A percentile compares a stretch with the other conserved stretches of the same genome.
These are phyloP conservation scores for Cheilosia urbana DNA, from an alignment of 2,888 invertebrate genomes.

Conservation along the genomic window DNA sequence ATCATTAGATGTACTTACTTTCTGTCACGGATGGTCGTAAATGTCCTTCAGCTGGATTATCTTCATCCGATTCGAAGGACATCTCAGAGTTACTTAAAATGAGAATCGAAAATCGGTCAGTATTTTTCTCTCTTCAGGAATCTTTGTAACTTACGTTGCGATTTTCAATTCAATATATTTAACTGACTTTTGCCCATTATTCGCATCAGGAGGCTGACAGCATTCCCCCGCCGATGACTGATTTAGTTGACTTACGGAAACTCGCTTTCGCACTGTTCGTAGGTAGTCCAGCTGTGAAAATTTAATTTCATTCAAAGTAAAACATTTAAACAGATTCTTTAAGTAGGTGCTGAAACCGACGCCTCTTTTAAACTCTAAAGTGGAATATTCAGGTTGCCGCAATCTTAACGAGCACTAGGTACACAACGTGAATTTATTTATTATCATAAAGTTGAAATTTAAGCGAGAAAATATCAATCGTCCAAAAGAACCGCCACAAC, in stretches of 20 bases:
- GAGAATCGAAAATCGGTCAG: not conserved
- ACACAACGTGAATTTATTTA: no score
- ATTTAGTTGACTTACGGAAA: constrained; percentile 28
- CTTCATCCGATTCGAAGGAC: constrained; percentile 45
- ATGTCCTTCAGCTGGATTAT: constrained; percentile 27
- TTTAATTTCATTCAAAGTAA: not conserved
- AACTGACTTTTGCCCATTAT: constrained; percentile 68
- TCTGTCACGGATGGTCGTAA: constrained; percentile 85
- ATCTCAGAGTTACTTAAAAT: constrained; percentile 44
- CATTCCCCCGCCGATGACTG: constrained; percentile 13
- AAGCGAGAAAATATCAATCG: no score
- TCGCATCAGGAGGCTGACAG: not conserved
- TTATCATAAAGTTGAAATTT: no score
- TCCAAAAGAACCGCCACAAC: no score
- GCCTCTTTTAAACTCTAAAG: not conserved
- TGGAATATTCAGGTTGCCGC: not conserved
- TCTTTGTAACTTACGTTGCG: constrained; percentile 75
- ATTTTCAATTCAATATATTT: constrained; percentile 82
- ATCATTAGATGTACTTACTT: constrained; percentile 83
- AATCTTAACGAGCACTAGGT: not conserved
- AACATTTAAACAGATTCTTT: no score
- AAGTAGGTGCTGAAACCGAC: no score
- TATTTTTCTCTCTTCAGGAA: not conserved
- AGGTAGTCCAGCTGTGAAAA: constrained; percentile 60
- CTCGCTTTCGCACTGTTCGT: constrained; percentile 53